Conservation (phyloP, 64 coral and sea anemone genomes). For the Catalaphyllia jardinei region DNA sequence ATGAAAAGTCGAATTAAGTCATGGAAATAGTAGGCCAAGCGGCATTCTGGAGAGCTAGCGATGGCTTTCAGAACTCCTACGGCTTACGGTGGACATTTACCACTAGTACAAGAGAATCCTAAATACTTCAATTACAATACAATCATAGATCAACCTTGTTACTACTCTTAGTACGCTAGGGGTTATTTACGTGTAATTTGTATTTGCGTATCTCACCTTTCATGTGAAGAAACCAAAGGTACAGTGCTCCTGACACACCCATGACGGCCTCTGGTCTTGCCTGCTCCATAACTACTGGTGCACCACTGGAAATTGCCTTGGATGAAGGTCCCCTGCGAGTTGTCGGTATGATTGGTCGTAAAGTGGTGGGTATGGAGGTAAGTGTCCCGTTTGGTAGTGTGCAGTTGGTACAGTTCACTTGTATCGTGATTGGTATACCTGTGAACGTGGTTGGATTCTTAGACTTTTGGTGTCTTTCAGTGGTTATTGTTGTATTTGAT, state of each 20-base stretch:
- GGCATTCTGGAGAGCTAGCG: too few relatives aligned
- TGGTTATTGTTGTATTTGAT: background rate
- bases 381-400: background rate
- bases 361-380: background rate
- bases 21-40: too few relatives aligned
- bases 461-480: constrained; percentile 13
- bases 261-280: background rate
- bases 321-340: background rate
- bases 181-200: background rate
- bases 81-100: too few relatives aligned
- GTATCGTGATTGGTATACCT: constrained; percentile 37
- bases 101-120: too few relatives aligned
- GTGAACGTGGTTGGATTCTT: constrained; percentile 37
- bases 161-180: too few relatives aligned
- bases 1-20: too few relatives aligned
- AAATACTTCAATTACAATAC: too few relatives aligned
- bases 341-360: background rate
- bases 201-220: background rate
- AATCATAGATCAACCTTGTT: too few relatives aligned
- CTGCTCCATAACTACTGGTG: constrained; percentile 12
- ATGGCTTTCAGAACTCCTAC: too few relatives aligned
- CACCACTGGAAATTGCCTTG: background rate
- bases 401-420: constrained; percentile 17
- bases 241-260: constrained; percentile 27
- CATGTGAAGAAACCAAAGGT: constrained; percentile 45